phyloP scores from a whole-genome alignment of 2,113 vertebrate genomes.

The Laticauda colubrina region DNA sequence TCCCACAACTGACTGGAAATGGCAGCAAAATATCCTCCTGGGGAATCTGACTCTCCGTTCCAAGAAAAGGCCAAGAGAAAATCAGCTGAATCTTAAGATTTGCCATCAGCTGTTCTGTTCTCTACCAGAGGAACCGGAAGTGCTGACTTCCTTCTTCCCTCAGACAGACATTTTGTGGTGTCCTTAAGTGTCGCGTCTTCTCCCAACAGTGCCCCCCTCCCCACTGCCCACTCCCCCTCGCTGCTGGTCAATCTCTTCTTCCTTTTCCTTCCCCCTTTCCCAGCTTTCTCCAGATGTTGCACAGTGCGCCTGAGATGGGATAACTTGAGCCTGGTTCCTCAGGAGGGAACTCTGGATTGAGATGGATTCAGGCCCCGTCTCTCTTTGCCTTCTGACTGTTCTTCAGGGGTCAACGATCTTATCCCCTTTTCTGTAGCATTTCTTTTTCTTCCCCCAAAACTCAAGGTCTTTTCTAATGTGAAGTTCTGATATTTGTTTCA shows the following conservation, averaged over 20 bases:
- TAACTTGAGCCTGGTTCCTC: not conserved
- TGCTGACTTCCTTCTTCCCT: not conserved
- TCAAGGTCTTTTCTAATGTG: too few relatives aligned
- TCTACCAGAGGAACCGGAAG: not conserved
- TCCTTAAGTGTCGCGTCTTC: not conserved
- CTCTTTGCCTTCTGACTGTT: not conserved
- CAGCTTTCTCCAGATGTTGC: not conserved
- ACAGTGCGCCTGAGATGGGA: not conserved
- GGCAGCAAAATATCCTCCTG: not conserved
- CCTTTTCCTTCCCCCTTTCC: not conserved
- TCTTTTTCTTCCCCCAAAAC: too few relatives aligned
- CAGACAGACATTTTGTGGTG: not conserved
- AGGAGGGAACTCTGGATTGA: not conserved
- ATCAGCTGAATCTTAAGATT: not conserved
- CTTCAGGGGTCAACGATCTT: not conserved
- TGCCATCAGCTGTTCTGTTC: not conserved
- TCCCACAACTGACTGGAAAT: not conserved
- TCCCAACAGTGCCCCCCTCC: not conserved
- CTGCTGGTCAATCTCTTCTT: not conserved
- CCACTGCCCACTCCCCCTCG: not conserved
- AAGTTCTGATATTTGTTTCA: too few relatives aligned
- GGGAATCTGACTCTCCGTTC: not conserved
- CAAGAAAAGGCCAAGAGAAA: not conserved
- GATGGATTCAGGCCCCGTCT: not conserved
- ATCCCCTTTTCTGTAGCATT: too few relatives aligned